phyloP scores from a whole-genome alignment of 2,888 invertebrate genomes.

The Clistopyga incitator region DNA sequence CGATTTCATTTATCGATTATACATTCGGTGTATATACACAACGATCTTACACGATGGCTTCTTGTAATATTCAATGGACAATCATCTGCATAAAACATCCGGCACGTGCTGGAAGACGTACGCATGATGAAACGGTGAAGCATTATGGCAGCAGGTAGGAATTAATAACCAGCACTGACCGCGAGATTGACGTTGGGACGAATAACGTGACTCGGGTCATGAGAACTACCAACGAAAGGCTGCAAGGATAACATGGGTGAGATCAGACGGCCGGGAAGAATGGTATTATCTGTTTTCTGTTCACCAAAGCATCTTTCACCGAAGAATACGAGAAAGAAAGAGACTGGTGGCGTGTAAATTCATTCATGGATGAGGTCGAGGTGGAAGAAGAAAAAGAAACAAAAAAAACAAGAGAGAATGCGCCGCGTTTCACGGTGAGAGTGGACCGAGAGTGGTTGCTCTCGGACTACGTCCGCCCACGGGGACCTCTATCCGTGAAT shows the following conservation, averaged over 20 bases:
- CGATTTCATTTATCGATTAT: constrained; percentile 57
- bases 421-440: constrained; percentile 58
- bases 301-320: constrained; percentile 34
- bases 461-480: constrained; percentile 77
- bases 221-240: constrained; percentile 54
- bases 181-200: not conserved
- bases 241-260: constrained; percentile 49
- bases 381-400: too few species aligned
- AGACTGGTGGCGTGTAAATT: constrained; percentile 72
- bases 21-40: not conserved
- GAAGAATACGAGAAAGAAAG: constrained; percentile 21
- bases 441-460: constrained; percentile 66
- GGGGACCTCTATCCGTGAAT: constrained; percentile 68
- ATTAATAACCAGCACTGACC: constrained; percentile 15
- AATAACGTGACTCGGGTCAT: constrained; percentile 44
- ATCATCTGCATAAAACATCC: constrained; percentile 57
- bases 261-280: constrained; percentile 38
- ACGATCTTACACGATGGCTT: constrained; percentile 23
- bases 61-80: constrained; percentile 11
- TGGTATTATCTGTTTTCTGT: constrained; percentile 53
- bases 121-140: not conserved
- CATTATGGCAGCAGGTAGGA: constrained; percentile 10
- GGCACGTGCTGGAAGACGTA: constrained; percentile 29
- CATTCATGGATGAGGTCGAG: constrained; percentile 77
- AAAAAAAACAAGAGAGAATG: constrained; percentile 37